These are phyloP conservation scores for Cerceris rybyensis DNA, from an alignment of 2,888 invertebrate species.

Conservation along the genomic window DNA sequence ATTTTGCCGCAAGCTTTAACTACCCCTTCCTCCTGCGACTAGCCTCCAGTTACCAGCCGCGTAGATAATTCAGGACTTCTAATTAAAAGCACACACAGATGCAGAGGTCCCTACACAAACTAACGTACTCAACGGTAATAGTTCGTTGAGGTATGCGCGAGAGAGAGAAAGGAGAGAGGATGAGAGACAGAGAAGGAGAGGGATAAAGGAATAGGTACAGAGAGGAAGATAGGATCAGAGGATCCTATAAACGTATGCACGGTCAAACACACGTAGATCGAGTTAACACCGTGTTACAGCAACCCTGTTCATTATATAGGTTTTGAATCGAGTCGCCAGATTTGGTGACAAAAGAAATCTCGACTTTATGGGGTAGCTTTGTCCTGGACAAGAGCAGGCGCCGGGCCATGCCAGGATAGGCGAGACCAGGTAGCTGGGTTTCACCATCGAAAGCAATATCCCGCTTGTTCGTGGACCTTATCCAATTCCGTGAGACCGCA, in stretches of 20 bases:
- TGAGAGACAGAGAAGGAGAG: too few relatives aligned
- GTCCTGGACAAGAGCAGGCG: constrained; percentile 17
- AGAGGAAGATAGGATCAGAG: neutral
- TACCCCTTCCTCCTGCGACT: constrained; percentile 18
- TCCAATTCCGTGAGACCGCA: constrained; percentile 41
- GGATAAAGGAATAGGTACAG: too few relatives aligned
- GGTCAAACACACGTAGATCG: constrained; percentile 4
- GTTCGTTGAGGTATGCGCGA: neutral
- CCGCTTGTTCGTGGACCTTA: constrained; percentile 32
- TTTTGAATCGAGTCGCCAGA: constrained; percentile 32
- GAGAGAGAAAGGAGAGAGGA: too few relatives aligned
- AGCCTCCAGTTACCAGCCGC: constrained; percentile 49
- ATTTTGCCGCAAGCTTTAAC: constrained; percentile 39
- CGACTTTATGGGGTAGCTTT: constrained; percentile 49
- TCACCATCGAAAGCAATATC: constrained; percentile 48
- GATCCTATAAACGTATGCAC: neutral
- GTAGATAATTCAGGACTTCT: constrained; percentile 68
- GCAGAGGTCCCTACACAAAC: constrained; percentile 7
- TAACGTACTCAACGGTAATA: constrained; percentile 6
- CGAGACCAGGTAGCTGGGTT: neutral
- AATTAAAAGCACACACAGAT: constrained; percentile 66
- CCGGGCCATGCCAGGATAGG: neutral
- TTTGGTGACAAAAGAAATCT: constrained; percentile 48
- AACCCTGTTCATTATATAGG: constrained; percentile 40
- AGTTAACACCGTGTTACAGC: constrained; percentile 25